Evolutionary conservation across 2,797 vertebrate species (phyloP).

Genomic region (Pipistrellus kuhlii): DNA sequence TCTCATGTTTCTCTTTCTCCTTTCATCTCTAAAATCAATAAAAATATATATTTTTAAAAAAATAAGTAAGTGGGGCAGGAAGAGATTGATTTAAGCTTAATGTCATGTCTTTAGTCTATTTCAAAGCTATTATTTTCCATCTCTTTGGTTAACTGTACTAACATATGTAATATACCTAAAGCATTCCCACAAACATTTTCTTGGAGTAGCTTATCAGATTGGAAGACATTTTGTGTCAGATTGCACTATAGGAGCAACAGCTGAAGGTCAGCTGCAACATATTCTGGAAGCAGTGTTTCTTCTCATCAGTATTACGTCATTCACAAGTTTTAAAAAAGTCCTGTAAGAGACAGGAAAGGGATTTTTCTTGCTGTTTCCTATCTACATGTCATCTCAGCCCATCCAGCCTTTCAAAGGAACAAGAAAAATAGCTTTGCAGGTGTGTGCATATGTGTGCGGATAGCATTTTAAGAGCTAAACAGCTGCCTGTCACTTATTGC

Average conservation of each 20-base stretch:
- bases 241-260: not conserved
- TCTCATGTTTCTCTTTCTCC: too few relatives aligned
- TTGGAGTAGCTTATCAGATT: not conserved
- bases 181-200: not conserved
- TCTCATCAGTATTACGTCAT: not conserved
- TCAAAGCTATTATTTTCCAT: conserved; percentile 6
- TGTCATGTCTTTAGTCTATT: not conserved
- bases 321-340: not conserved
- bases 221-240: not conserved
- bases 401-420: conserved; percentile 1
- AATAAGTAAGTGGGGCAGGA: not conserved
- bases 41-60: too few relatives aligned
- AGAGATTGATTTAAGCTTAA: not conserved
- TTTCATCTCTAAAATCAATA: too few relatives aligned
- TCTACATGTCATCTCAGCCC: not conserved
- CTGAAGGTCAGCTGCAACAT: not conserved
- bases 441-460: not conserved
- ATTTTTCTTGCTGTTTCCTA: not conserved
- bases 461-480: conserved; percentile 32
- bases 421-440: conserved; percentile 37
- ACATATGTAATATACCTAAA: not conserved
- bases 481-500: not conserved
- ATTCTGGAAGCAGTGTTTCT: not conserved
- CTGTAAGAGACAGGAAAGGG: not conserved
- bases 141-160: not conserved